phyloP scores from a whole-genome alignment of 2,797 vertebrate species.

The Chaetophractus vellerosus region DNA sequence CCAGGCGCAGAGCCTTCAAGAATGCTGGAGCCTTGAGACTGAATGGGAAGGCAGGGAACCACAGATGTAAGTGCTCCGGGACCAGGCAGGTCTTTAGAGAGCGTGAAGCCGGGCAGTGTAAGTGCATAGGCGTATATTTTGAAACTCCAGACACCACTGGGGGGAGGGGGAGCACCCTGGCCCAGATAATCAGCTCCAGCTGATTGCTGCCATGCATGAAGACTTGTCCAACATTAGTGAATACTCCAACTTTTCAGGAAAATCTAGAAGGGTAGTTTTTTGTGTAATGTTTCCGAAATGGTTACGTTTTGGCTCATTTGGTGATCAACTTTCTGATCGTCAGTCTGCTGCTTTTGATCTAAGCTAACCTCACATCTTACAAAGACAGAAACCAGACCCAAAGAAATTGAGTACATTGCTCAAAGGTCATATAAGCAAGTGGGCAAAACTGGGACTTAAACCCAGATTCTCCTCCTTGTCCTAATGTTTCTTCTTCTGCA shows the following conservation, averaged over 20 bases:
- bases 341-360: slow-evolving; percentile 23
- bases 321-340: background rate
- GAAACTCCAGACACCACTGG: background rate
- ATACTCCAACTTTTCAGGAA: background rate
- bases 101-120: background rate
- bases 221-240: background rate
- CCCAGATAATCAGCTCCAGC: background rate
- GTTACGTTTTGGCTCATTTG: background rate
- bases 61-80: background rate
- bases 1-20: background rate
- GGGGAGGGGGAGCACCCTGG: background rate
- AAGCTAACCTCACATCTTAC: background rate
- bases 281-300: background rate
- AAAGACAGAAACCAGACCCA: background rate
- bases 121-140: accelerated
- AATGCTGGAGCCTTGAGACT: background rate
- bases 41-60: background rate
- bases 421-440: background rate
- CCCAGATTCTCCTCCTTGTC: background rate
- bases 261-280: background rate
- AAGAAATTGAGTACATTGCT: background rate
- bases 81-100: accelerated
- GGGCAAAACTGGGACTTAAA: background rate
- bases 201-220: background rate
- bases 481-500: background rate